These are phyloP conservation scores for Neomonachus schauinslandi DNA, from an alignment of 2,113 vertebrate species.

Conservation along the genomic window DNA sequence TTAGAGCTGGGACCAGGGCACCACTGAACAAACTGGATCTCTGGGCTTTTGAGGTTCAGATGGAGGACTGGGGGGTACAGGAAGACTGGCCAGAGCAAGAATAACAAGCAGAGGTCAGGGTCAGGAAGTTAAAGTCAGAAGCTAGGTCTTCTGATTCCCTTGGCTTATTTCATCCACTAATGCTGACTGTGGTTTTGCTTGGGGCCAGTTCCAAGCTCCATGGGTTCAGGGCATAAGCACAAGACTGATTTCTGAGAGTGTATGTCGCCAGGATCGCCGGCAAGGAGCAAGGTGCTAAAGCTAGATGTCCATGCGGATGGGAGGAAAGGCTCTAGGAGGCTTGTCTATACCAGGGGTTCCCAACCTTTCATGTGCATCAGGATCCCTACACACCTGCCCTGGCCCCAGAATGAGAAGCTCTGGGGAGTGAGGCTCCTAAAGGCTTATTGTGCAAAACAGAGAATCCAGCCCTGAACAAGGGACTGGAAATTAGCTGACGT, in stretches of 20 bases:
- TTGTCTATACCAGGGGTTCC: not conserved
- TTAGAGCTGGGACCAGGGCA: not conserved
- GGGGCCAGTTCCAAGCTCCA: not conserved
- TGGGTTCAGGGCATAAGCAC: not conserved
- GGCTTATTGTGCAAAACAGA: not conserved
- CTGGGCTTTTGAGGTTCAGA: not conserved
- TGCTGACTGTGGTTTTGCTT: not conserved
- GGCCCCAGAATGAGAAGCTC: not conserved
- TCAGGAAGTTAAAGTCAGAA: not conserved
- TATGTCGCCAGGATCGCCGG: not conserved
- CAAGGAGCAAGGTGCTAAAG: not conserved
- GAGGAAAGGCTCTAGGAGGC: not conserved
- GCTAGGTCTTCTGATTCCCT: not conserved
- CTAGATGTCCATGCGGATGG: not conserved
- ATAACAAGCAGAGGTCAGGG: not conserved
- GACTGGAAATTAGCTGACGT: not conserved
- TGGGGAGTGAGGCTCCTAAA: not conserved
- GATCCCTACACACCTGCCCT: not conserved
- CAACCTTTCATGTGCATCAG: not conserved
- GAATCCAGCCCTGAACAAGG: not conserved
- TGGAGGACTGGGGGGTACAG: not conserved
- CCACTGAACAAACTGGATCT: not conserved
- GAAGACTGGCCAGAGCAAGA: not conserved
- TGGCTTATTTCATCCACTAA: not conserved
- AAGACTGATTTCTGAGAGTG: not conserved